Evolutionary conservation across 2,888 invertebrate species (phyloP).

Genomic region (Drosophila anceps): DNA sequence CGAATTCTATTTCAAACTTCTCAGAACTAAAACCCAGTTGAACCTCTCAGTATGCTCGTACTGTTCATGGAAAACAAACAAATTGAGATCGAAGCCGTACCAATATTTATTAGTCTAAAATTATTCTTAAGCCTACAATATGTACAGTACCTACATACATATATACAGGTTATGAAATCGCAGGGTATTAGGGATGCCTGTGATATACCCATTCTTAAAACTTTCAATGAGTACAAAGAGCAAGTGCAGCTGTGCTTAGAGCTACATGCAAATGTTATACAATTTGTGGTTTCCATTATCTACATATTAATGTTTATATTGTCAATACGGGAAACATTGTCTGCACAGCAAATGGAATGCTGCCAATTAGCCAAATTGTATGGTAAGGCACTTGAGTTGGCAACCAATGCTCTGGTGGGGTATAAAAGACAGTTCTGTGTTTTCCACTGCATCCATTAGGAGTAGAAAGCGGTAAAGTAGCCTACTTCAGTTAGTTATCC

Average conservation of each 20-base stretch:
- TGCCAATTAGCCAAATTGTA: constrained; percentile 41
- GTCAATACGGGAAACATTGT: constrained; percentile 22
- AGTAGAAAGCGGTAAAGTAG: constrained; percentile 57
- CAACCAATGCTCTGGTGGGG: not conserved
- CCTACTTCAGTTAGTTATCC: constrained; percentile 54
- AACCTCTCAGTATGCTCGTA: no score
- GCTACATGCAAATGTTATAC: constrained; percentile 26
- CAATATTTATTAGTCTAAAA: no score
- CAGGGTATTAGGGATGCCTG: not conserved
- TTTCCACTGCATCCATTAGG: constrained; percentile 10
- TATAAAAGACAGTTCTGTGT: constrained; percentile 57
- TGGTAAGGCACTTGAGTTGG: constrained; percentile 32
- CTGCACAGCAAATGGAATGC: not conserved
- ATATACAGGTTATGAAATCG: no score
- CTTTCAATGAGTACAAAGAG: not conserved
- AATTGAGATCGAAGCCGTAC: no score
- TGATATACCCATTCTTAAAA: not conserved
- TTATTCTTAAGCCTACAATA: not conserved
- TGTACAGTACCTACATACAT: no score
- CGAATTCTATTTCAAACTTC: not conserved
- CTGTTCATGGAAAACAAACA: no score
- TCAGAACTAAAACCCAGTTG: not conserved
- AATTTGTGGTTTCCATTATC: constrained; percentile 27
- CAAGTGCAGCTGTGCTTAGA: not conserved
- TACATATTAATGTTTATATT: constrained; percentile 18